These are phyloP conservation scores for Micromys minutus DNA, from an alignment of 2,113 vertebrate species.

Conservation along the genomic window DNA sequence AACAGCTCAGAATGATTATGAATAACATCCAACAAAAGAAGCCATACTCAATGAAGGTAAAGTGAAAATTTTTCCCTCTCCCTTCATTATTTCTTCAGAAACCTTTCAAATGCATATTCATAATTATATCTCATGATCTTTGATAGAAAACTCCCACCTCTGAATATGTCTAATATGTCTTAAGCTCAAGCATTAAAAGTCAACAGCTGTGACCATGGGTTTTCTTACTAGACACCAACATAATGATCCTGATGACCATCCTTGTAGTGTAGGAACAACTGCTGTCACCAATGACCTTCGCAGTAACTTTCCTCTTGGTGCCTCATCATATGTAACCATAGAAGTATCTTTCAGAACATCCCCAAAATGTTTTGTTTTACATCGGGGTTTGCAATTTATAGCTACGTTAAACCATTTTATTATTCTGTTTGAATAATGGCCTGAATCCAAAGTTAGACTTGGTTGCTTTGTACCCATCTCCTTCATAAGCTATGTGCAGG, in stretches of 20 bases:
- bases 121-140: neutral
- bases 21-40: slow-evolving; percentile 86
- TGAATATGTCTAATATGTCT: neutral
- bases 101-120: neutral
- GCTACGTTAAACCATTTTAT: neutral
- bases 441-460: neutral
- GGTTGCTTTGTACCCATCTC: neutral
- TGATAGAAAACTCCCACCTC: neutral
- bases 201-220: neutral
- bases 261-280: neutral
- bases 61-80: neutral
- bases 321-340: neutral
- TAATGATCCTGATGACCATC: neutral
- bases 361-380: neutral
- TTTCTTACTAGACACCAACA: neutral
- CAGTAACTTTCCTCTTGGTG: neutral
- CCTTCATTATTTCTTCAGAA: neutral
- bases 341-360: neutral
- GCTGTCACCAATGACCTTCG: neutral
- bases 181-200: neutral
- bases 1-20: slow-evolving; percentile 89
- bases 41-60: slow-evolving; percentile 95
- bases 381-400: neutral
- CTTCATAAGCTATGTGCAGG: neutral
- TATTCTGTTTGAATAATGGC: neutral